Evolutionary conservation across 2,797 vertebrate genomes (phyloP).

Genomic region (Falco columbarius): DNA sequence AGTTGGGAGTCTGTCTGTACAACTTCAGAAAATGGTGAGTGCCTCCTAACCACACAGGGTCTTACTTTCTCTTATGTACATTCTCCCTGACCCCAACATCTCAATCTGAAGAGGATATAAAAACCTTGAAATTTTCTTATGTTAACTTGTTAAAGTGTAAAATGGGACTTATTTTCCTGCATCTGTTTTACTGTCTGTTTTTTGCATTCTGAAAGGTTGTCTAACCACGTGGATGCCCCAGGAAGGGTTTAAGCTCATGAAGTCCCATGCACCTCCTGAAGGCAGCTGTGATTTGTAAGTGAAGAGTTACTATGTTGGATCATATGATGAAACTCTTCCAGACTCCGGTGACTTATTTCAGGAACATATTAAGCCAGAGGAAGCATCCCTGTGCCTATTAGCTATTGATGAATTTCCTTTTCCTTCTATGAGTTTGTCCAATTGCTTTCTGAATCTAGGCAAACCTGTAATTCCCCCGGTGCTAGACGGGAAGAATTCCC

Average conservation of each 20-base stretch:
- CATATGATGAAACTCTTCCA: background rate
- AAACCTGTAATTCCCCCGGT: background rate
- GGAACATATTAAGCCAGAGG: background rate
- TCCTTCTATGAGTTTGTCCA: background rate
- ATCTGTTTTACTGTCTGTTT: background rate
- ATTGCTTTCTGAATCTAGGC: background rate
- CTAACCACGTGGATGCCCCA: background rate
- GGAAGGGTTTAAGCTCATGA: background rate
- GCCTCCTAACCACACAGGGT: background rate
- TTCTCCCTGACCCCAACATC: background rate
- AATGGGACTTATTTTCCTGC: background rate
- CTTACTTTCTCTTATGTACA: background rate
- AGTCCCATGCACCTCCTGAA: background rate
- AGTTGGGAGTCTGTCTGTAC: background rate
- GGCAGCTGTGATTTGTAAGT: background rate
- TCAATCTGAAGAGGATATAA: background rate
- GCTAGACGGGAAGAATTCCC: background rate
- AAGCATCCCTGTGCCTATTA: background rate
- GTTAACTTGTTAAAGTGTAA: background rate
- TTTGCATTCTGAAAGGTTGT: background rate
- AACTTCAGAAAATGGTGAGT: background rate
- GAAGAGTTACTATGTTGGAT: background rate
- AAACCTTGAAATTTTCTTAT: background rate
- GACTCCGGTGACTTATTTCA: background rate
- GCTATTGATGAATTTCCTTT: background rate